phyloP scores from a whole-genome alignment of 2,888 invertebrate species.

The Thelaira solivaga region DNA sequence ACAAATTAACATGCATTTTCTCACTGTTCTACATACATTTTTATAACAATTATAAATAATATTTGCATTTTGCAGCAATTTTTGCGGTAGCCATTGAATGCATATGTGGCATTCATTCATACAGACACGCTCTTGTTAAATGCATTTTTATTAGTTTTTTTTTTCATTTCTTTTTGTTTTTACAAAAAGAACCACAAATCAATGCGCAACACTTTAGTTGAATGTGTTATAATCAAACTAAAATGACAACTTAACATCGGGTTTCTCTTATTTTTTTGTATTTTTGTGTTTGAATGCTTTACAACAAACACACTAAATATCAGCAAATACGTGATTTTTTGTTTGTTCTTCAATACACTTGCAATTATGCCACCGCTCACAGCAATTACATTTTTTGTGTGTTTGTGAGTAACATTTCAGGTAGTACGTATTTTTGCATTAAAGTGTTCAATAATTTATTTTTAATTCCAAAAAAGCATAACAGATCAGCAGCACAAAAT shows the following conservation, averaged over 20 bases:
- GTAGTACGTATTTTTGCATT: too few species aligned
- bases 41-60: constrained; percentile 51
- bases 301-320: too few species aligned
- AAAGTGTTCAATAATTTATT: too few species aligned
- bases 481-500: too few species aligned
- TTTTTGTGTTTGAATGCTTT: background rate
- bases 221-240: constrained; percentile 31
- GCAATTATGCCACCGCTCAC: constrained; percentile 34
- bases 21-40: constrained; percentile 7
- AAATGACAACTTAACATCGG: constrained; percentile 44
- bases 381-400: too few species aligned
- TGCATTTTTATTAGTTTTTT: constrained; percentile 32
- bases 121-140: background rate
- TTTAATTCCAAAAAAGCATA: too few species aligned
- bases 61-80: constrained; percentile 39
- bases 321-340: background rate
- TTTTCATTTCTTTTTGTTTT: too few species aligned
- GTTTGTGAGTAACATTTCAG: too few species aligned
- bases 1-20: constrained; percentile 27
- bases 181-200: constrained; percentile 52
- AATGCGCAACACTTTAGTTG: constrained; percentile 49
- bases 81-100: constrained; percentile 14
- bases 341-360: too few species aligned
- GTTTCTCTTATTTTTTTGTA: constrained; percentile 13
- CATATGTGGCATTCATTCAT: background rate